Evolutionary conservation across 2,113 vertebrate genomes (phyloP).

Genomic region (Circaetus gallicus): DNA sequence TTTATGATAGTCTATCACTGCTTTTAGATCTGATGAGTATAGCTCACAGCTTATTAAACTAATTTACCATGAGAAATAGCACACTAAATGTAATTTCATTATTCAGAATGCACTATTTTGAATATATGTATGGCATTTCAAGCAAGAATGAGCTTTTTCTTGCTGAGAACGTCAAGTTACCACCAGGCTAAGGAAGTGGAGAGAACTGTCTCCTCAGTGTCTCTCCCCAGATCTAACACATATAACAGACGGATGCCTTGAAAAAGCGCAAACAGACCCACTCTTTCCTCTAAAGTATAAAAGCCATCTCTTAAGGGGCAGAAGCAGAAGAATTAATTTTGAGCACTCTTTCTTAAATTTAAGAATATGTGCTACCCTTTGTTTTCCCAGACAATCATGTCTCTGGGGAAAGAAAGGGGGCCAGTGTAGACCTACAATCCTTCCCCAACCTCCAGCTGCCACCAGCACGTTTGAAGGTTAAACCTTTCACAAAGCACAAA

Average conservation of each 20-base stretch:
- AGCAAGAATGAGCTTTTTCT: neutral
- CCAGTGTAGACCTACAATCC: neutral
- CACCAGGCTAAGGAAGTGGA: neutral
- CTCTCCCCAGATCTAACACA: neutral
- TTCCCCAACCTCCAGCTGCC: fast-evolving
- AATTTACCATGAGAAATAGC: neutral
- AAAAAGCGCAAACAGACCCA: neutral
- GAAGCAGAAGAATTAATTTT: neutral
- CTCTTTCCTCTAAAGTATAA: neutral
- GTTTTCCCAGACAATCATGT: neutral
- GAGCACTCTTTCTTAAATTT: neutral
- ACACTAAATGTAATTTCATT: neutral
- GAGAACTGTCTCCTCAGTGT: neutral
- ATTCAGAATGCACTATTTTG: neutral
- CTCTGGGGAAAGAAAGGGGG: neutral
- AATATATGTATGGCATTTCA: neutral
- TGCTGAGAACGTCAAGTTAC: neutral
- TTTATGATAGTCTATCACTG: neutral
- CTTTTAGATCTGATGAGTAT: neutral
- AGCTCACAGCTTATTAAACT: neutral
- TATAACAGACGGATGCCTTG: neutral
- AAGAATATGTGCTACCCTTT: neutral
- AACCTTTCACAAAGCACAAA: neutral
- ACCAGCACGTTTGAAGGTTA: neutral
- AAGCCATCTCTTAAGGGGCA: neutral